Evolutionary conservation across 2,113 vertebrate genomes (phyloP).

Genomic region (Equus przewalskii): DNA sequence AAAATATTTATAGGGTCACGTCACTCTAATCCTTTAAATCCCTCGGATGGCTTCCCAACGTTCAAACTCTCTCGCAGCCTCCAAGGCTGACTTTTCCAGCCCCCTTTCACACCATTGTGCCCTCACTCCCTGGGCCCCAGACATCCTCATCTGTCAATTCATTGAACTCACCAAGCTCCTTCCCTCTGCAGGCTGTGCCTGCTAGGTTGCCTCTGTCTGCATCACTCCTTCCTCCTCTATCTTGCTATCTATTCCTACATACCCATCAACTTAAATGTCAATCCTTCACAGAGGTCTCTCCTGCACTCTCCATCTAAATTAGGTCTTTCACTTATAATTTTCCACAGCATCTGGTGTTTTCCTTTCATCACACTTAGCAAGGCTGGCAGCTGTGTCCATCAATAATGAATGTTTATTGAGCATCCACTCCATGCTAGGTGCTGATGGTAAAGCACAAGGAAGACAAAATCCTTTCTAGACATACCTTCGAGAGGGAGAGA

Average conservation of each 20-base stretch:
- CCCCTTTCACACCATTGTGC: neutral
- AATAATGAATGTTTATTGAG: too few species aligned
- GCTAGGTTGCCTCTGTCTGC: fast-evolving
- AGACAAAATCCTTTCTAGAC: neutral
- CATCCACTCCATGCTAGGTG: neutral
- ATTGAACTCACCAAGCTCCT: neutral
- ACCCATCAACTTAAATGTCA: neutral
- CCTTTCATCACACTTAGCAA: neutral
- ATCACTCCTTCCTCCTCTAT: fast-evolving
- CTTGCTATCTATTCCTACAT: neutral
- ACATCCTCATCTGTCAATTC: neutral
- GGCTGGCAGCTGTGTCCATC: neutral
- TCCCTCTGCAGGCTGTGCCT: neutral
- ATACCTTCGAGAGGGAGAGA: neutral
- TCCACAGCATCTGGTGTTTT: neutral
- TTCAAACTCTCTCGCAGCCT: neutral
- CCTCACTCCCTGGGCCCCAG: neutral
- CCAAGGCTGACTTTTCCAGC: neutral
- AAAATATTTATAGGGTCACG: neutral
- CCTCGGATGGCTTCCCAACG: neutral
- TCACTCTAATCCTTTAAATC: neutral
- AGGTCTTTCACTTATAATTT: neutral
- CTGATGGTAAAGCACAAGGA: neutral
- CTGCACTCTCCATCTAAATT: neutral
- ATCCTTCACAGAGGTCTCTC: neutral